phyloP scores from a whole-genome alignment of 1,140 invertebrate species.

The Drosophila pallidifrons region DNA sequence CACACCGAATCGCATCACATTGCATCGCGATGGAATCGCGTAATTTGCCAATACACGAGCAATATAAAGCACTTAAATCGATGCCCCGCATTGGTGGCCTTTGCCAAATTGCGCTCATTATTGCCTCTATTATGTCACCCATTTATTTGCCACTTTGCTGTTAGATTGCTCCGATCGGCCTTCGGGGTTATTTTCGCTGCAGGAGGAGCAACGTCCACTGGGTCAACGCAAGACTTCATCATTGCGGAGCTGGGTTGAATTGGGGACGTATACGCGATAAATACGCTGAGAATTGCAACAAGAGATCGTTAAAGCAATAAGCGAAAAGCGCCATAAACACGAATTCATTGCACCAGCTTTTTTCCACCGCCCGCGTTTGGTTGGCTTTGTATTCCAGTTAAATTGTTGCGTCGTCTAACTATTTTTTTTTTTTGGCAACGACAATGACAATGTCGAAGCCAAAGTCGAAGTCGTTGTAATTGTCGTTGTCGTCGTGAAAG shows the following conservation, averaged over 20 bases:
- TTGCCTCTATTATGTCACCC: conserved; percentile 50
- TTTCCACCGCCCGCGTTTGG: not conserved
- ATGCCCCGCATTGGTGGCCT: conserved; percentile 34
- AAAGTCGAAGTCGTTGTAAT: conserved; percentile 6
- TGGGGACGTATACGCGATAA: conserved; percentile 41
- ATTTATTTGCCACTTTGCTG: conserved; percentile 1
- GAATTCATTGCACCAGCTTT: not conserved
- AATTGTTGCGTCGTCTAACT: conserved; percentile 45
- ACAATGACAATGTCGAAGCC: conserved; percentile 68
- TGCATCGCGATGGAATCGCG: not conserved
- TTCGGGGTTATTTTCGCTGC: not conserved
- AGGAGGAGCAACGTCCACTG: conserved; percentile 16
- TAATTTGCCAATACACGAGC: conserved; percentile 12
- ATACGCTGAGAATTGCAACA: conserved; percentile 37
- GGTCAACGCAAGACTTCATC: conserved; percentile 7
- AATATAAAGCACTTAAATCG: conserved; percentile 28
- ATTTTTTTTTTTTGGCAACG: conserved; percentile 20
- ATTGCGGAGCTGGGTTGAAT: not conserved
- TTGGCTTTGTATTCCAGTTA: conserved; percentile 53
- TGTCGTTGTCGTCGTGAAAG: conserved; percentile 8
- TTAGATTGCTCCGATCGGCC: conserved; percentile 20
- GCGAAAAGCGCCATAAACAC: conserved; percentile 40
- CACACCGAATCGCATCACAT: not conserved
- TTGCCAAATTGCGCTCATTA: conserved; percentile 46
- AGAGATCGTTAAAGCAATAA: conserved; percentile 22